Base-by-base conservation (phyloP, 1,140 invertebrate genomes). In the Drosophila paulistorum region DNA sequence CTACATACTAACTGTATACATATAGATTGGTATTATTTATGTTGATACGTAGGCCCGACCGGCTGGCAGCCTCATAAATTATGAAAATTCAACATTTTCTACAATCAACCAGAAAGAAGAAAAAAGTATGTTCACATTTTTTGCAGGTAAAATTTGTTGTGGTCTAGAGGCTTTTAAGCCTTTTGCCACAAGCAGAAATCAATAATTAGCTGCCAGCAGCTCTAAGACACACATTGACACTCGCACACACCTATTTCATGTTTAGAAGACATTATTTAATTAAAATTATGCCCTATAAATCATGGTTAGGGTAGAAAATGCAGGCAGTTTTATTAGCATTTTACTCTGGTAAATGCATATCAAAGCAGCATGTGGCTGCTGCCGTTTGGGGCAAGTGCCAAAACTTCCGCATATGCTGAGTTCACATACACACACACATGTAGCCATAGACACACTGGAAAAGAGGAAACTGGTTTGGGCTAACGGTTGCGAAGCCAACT, bases 21-120 rank as follows among this genome's bases (percentile, higher is more conserved):
- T 41, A 63, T 63, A 63, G 65, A 85, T 87, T 87, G 85, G 87
- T 86, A 86, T 87, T 87, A 86, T 86, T 86, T 86, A 86, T 86
- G 79, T 76, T 87, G 79, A 86, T 87, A 87, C 79, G 79, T 74
- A 51, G 45, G 76, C 60, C 75, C 67, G 74, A 77, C 65, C 70
- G 65, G 65, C 82, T 79, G 82, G 75, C 71, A 82, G 79, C 69
- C 82, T 86, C 73, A 85, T 85, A 85, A 85, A 85, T 85, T 81
- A 85, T 76, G 73, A 77, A 81, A 85, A 85, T 75, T 79, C 81
- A 75, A 87, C 68, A 87, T 57, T 86, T 81, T 86, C 71, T 75
- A 81, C 82, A 75, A 51, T 3, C 20, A 51, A 20, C 6, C 6
- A 20, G 17, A 48, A 17, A 48, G 9, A 17, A 17, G 17, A 23